These are phyloP conservation scores for Formica exsecta DNA, from an alignment of 1,140 invertebrate genomes.

Conservation along the genomic window DNA sequence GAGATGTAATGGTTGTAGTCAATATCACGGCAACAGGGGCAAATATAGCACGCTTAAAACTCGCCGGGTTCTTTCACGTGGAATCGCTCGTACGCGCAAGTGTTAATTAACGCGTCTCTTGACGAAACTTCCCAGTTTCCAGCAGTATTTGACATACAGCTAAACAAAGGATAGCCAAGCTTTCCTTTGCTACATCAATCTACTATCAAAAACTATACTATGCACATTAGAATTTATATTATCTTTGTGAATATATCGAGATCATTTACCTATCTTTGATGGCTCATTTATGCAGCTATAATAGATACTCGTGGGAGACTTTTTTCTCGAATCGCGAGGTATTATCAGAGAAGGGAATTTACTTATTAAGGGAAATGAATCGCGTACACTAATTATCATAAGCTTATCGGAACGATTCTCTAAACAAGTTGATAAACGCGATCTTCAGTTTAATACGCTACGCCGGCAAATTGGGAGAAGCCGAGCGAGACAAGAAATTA, in stretches of 20 bases:
- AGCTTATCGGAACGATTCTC: constrained; percentile 27
- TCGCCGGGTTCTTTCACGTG: background rate
- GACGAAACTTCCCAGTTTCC: background rate
- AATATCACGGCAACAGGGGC: background rate
- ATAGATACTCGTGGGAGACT: background rate
- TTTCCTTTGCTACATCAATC: background rate
- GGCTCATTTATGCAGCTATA: background rate
- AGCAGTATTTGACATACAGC: constrained; percentile 6
- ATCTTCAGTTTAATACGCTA: constrained; percentile 38
- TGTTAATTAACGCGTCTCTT: constrained; percentile 46
- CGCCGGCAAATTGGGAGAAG: constrained; percentile 44
- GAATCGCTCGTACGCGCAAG: constrained; percentile 10
- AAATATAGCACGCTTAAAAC: constrained; percentile 15
- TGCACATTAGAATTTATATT: background rate
- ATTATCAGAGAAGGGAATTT: background rate
- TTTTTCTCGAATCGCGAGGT: background rate
- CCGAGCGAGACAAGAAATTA: constrained; percentile 53
- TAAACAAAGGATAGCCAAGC: constrained; percentile 1
- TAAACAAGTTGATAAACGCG: constrained; percentile 21
- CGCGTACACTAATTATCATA: background rate
- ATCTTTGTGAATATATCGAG: background rate
- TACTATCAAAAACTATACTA: background rate
- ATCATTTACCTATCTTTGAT: background rate
- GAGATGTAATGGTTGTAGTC: background rate
- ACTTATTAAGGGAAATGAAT: background rate